Conservation (phyloP, 2,888 invertebrate genomes). For the Drosophila melanosoma region DNA sequence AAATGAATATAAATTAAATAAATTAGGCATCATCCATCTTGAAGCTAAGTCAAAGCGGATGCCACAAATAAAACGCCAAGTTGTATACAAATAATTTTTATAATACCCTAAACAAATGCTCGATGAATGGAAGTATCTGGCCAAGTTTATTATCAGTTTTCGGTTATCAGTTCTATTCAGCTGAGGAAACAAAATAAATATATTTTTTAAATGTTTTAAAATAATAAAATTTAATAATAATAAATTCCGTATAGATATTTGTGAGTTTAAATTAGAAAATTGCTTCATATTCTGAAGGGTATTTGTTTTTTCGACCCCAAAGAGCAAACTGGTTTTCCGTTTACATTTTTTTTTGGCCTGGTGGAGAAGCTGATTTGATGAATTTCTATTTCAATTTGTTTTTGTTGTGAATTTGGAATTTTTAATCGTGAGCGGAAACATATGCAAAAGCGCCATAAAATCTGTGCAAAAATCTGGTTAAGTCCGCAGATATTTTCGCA, state of each 20-base stretch:
- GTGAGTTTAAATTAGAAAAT: not conserved
- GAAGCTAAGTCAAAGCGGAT: conserved; percentile 19
- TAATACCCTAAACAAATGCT: not conserved
- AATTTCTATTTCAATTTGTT: conserved; percentile 38
- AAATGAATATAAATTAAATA: conserved; percentile 68
- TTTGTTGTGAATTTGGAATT: conserved; percentile 11
- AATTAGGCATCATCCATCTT: conserved; percentile 49
- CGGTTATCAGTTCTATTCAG: not conserved
- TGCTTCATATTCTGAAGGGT: not conserved
- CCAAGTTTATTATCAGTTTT: not conserved
- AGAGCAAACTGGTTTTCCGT: not conserved
- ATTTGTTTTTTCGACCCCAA: not conserved
- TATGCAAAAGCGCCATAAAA: conserved; percentile 25
- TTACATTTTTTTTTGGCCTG: not conserved
- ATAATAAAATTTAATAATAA: not conserved
- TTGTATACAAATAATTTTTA: conserved; percentile 20
- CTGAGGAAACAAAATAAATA: not conserved
- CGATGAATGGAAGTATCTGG: too few relatives aligned
- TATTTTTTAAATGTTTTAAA: not conserved
- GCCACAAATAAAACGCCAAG: not conserved
- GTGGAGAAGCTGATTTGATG: conserved; percentile 43
- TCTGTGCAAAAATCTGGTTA: conserved; percentile 28
- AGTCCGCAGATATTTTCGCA: conserved; percentile 32
- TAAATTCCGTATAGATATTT: not conserved
- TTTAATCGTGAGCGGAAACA: conserved; percentile 6